phyloP scores from a whole-genome alignment of 2,888 invertebrate genomes.

The Electrophaes corylata region DNA sequence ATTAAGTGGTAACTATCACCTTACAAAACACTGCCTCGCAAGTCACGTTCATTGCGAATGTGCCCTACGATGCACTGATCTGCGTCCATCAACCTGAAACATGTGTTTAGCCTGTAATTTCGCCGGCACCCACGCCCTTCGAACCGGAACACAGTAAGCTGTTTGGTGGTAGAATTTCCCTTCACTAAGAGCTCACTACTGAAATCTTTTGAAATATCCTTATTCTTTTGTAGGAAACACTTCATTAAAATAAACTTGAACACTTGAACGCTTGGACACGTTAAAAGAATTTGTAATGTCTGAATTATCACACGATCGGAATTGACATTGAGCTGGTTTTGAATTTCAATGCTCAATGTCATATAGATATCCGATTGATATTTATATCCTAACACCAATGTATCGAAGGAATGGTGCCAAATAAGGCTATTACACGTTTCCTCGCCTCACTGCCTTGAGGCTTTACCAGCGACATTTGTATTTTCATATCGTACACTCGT shows the following conservation, averaged over 20 bases:
- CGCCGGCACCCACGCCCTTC: no score
- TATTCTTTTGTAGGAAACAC: background rate
- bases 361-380: conserved; percentile 52
- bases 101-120: no score
- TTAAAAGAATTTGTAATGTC: conserved; percentile 4
- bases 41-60: no score
- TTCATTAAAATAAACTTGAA: background rate
- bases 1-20: no score
- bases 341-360: conserved; percentile 47
- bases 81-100: no score
- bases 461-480: conserved; percentile 7
- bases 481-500: conserved; percentile 11
- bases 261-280: background rate
- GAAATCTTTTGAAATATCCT: no score
- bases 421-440: conserved; percentile 56
- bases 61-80: no score
- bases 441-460: conserved; percentile 11
- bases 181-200: no score
- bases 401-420: conserved; percentile 44
- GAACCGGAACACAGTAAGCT: no score
- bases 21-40: no score
- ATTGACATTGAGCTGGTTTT: conserved; percentile 40
- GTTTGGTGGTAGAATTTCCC: no score
- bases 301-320: conserved; percentile 3
- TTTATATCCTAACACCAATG: conserved; percentile 40